Evolutionary conservation across 1,140 invertebrate genomes (phyloP), one percentile per base, ranked within the genome.

Genomic region (Chionoecetes opilio): DNA sequence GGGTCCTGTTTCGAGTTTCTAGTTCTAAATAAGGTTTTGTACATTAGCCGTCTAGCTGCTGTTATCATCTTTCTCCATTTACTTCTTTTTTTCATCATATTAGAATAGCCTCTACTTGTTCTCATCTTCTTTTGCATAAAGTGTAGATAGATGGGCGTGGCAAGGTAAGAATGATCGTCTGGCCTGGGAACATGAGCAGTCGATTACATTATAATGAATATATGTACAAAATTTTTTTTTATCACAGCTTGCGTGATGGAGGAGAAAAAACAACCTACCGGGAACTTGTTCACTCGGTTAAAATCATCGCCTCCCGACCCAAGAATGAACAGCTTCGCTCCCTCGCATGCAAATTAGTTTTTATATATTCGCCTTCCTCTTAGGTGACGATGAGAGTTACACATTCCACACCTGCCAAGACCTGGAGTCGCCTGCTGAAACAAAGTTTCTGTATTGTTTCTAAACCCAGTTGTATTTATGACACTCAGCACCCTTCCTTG

Each of bases 1-100:
- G n/a, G 63, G 63, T 75, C n/a, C 63, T 75, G 63, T 75, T 75
- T 75, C 21, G 63, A 75, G 63, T 75, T n/a, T 75, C 21, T 17
- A 21, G n/a, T 75, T n/a, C 63, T 26, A 75, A 75, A 75, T 75
- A 26, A 75, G 21, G 63, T 75, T 75, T 75, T n/a, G 63, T 75
- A 75, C 63, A n/a, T 75, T 75, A 75, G 63, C 5, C n/a, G 63
- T n/a, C 63, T 75, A 26, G 21, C 63, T 75, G 63, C 63, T n/a
- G 63, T 75, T 75, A 75, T 75, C 21, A n/a, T 75, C 63, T 75
- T n/a, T 21, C n/a, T 75, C 63, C 63, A n/a, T 75, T 75, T n/a
- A n/a, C 46, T 75, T 21, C 6, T 75, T 75, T 5, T 75, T 75
- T 26, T 75, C n/a, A n/a, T 75, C n/a, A 11, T 21, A n/a, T 26